A percentile compares a stretch with the other conserved stretches of the same genome.
Conservation (phyloP, 2,113 vertebrate genomes). For the Amia ocellicauda region DNA sequence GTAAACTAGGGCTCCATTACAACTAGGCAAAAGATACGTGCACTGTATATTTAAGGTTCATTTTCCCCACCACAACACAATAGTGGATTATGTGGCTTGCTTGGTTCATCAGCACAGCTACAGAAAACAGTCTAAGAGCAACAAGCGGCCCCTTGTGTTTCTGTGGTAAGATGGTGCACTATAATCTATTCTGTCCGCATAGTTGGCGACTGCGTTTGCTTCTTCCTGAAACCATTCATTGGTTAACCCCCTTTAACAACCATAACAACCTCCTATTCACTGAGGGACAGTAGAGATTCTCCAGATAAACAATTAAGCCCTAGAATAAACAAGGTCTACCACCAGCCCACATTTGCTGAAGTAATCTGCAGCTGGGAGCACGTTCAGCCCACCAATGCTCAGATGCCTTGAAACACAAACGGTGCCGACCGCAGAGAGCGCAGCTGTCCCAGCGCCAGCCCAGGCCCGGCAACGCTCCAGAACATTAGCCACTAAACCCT, state of each 20-base stretch:
- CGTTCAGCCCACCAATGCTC: neutral
- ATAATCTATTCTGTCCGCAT: constrained; percentile 38
- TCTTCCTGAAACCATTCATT: constrained; percentile 45
- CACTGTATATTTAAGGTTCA: neutral
- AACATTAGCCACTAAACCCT: neutral
- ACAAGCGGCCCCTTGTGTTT: constrained; percentile 55
- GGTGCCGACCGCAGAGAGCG: neutral
- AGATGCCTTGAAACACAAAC: neutral
- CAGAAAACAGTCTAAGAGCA: constrained; percentile 25
- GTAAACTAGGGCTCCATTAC: neutral
- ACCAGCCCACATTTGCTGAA: neutral
- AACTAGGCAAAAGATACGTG: neutral
- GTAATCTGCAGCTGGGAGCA: constrained; percentile 1
- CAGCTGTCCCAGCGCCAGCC: neutral
- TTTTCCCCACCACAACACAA: neutral
- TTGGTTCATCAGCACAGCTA: neutral
- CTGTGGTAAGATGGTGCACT: constrained; percentile 41
- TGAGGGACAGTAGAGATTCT: neutral
- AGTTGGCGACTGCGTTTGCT: constrained; percentile 29
- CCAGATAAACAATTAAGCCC: neutral
- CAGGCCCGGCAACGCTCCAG: neutral
- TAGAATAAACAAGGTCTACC: neutral
- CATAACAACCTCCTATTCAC: constrained; percentile 46
- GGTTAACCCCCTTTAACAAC: constrained; percentile 59
- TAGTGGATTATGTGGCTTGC: neutral